Base-by-base conservation (phyloP, 2,888 invertebrate genomes). In the Stenoptilia bipunctidactyla region DNA sequence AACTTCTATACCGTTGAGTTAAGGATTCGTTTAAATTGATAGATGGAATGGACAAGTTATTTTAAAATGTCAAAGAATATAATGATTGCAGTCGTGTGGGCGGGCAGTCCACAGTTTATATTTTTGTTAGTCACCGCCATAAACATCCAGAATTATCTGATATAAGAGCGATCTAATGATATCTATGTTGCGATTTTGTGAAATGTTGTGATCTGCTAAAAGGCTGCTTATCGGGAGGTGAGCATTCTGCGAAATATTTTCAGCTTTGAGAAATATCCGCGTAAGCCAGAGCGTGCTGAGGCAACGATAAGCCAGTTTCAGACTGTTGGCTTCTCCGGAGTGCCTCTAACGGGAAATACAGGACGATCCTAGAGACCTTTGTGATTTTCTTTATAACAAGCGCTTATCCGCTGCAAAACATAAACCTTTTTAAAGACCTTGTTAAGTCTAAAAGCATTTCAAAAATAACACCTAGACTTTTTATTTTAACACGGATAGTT, bases 51-150 rank as follows among this genome's bases (percentile, higher is more conserved):
- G 4, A 12, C 9, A 12, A 30, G 20, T 34, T 40, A 36, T 40
- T 54, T 48, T 61, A 54, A 58, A 61, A 61, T 62, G 63, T 66
- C 62, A 67, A 66, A 65, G 53, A 58, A 30, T n/a, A 56, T 61
- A 52, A 58, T 60, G 64, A 68, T 65, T 70, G 63, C 69, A 58
- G 55, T 59, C 48, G 63, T 61, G 79, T 79, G 72, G 79, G 76
- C 48, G 56, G 65, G 42, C 30, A 57, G 55, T 55, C 57, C 60
- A 60, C 58, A 60, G 64, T 69, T 66, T 67, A 69, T 62, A 63
- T 54, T 30, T 30, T 4, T 62, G 66, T 76, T 73, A 72, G 63
- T 76, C 75, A 72, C 61, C 56, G 68, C 62, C 67, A 68, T 69
- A 72, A 74, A 70, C 62, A 61, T 67, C 68, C 63, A 65, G 63